Base-by-base conservation (phyloP, 2,797 vertebrate species). In the Sebastiscus tertius region DNA sequence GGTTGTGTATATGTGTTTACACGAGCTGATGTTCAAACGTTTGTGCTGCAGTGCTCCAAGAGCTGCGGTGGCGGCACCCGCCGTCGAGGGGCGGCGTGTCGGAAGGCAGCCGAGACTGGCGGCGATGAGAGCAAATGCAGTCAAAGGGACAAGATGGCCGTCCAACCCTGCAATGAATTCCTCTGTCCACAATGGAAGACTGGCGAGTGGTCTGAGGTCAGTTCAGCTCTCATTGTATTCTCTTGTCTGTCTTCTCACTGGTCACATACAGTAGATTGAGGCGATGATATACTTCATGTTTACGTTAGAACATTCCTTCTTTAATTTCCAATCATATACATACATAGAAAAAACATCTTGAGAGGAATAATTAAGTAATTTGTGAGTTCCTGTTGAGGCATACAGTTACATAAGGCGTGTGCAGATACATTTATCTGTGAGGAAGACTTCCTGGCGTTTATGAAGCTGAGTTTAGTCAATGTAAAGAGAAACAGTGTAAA, bases 141-240 rank as follows among this genome's bases (percentile, higher is more conserved):
- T 80, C 96, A 97, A 81, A 97, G 97, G 88, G 98, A 99, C 85
- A 99, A 96, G 91, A 91, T 97, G 82, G 95, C 95, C 0, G 87
- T 95, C 88, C 97, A 99, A 90, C 89, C 96, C 5, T 99, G 99
- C 93, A 99, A 96, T 0, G 98, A 99, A 77, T 97, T 98, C 86
- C 92, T 91, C 0, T 99, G 99, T 94, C 99, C 99, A 1, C 96
- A 96, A 70, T 99, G 99, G 99, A 97, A 97, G 94, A 97, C 95
- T 0, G 98, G 96, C 0, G 97, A 99, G 68, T 99, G 99, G 99
- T 99, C 99, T 0, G 98, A 99, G 96, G 98, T 99, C 87, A 94
- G 96, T 85, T 62, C 22, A 66, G 29, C 64, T 62, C 26, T 71
- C 11, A 22, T 62, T 64, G 4, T 29, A 4, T 70, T 63, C 10